Evolutionary conservation across 2,113 vertebrate species (phyloP).

Genomic region (Sturnira hondurensis): DNA sequence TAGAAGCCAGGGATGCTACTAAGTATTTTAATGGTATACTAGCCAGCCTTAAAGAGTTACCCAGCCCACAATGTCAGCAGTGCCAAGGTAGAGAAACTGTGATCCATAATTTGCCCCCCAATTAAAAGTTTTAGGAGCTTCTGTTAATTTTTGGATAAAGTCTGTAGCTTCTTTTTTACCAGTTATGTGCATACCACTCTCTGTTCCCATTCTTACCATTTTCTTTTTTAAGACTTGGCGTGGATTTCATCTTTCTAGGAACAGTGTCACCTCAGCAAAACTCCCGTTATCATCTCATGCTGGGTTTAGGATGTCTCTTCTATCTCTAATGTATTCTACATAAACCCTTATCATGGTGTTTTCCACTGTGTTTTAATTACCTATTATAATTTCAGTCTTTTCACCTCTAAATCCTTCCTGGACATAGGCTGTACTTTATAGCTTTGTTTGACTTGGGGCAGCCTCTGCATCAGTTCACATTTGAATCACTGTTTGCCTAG

Average conservation of each 20-base stretch:
- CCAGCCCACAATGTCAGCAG: neutral
- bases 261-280: neutral
- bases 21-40: neutral
- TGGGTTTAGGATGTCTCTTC: neutral
- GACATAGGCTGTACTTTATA: neutral
- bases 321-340: neutral
- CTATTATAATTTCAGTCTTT: neutral
- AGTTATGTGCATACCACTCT: neutral
- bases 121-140: neutral
- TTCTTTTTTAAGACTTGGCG: neutral
- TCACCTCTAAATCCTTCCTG: neutral
- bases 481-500: neutral
- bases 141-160: neutral
- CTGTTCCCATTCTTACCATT: neutral
- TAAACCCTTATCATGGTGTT: neutral
- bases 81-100: neutral
- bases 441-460: neutral
- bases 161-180: neutral
- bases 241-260: neutral
- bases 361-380: neutral
- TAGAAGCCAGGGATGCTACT: neutral
- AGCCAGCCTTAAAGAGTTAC: neutral
- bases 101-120: neutral
- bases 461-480: neutral
- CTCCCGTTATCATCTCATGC: neutral